These are phyloP conservation scores for Pagetopsis macropterus DNA, from an alignment of 2,797 vertebrate genomes.

Conservation along the genomic window DNA sequence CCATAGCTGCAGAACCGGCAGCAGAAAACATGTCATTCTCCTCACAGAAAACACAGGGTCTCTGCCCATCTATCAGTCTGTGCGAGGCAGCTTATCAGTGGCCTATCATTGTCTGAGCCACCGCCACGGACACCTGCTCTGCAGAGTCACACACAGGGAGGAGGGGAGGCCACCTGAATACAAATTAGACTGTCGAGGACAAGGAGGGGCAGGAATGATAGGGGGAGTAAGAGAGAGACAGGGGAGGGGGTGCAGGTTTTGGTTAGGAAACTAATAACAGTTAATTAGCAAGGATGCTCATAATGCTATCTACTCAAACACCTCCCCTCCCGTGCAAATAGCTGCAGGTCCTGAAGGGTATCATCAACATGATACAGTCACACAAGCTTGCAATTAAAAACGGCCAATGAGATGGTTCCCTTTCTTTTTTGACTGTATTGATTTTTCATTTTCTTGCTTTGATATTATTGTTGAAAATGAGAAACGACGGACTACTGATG, in stretches of 20 bases:
- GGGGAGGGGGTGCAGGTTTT: constrained; percentile 39
- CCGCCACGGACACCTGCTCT: constrained; percentile 78
- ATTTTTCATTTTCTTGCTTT: constrained; percentile 39
- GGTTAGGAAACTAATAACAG: constrained; percentile 60
- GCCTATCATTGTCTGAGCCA: constrained; percentile 76
- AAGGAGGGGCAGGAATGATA: constrained; percentile 46
- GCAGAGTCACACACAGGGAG: constrained; percentile 72
- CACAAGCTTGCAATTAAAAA: constrained; percentile 39
- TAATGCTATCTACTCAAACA: constrained; percentile 52
- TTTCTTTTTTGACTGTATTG: constrained; percentile 29
- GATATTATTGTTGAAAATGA: constrained; percentile 43
- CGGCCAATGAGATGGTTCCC: background rate
- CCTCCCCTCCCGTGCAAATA: constrained; percentile 48
- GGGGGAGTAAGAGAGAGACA: constrained; percentile 27
- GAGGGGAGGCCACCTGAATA: constrained; percentile 74
- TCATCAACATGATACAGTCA: constrained; percentile 32
- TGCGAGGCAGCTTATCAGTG: constrained; percentile 70
- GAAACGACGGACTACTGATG: constrained; percentile 26
- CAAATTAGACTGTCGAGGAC: constrained; percentile 68
- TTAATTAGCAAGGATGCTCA: constrained; percentile 70
- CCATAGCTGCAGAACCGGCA: constrained; percentile 30
- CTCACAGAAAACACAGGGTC: constrained; percentile 41
- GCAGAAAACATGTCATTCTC: constrained; percentile 49
- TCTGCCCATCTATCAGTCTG: constrained; percentile 54
- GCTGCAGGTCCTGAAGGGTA: constrained; percentile 56